Evolutionary conservation across 2,888 invertebrate genomes (phyloP).

Genomic region (Agrilus mali): DNA sequence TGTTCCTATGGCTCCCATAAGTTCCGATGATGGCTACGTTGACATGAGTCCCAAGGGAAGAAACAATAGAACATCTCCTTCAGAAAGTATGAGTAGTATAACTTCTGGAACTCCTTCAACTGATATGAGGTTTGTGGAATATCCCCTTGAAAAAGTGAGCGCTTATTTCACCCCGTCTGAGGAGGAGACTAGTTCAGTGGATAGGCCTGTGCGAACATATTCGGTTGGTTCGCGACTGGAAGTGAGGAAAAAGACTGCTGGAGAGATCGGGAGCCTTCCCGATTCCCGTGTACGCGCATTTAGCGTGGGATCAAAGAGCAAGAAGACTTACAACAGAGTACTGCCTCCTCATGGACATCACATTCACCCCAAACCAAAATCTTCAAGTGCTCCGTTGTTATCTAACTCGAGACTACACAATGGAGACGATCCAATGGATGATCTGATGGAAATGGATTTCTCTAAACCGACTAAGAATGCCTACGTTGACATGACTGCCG

Average conservation of each 20-base stretch:
- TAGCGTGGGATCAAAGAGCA: conserved; percentile 61
- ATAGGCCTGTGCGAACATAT: conserved; percentile 63
- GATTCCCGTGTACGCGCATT: conserved; percentile 53
- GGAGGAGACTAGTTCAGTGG: conserved; percentile 38
- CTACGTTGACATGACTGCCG: conserved; percentile 50
- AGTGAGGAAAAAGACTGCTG: conserved; percentile 21
- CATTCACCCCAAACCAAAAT: conserved; percentile 37
- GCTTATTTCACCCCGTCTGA: conserved; percentile 55
- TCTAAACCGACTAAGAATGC: conserved; percentile 36
- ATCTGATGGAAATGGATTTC: conserved; percentile 75
- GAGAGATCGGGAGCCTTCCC: conserved; percentile 35
- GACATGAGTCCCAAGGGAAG: conserved; percentile 39
- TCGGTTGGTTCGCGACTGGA: conserved; percentile 76
- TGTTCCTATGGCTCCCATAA: conserved; percentile 53
- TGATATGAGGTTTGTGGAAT: conserved; percentile 62
- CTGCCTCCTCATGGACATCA: conserved; percentile 22
- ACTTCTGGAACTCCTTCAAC: conserved; percentile 75
- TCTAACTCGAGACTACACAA: conserved; percentile 38
- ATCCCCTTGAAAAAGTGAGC: conserved; percentile 67
- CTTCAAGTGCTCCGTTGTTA: conserved; percentile 56
- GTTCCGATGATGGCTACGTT: conserved; percentile 40
- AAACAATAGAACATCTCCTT: conserved; percentile 40
- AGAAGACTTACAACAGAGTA: conserved; percentile 31
- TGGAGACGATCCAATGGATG: conserved; percentile 51
- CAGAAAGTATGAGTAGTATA: conserved; percentile 59